Evolutionary conservation across 2,888 invertebrate genomes (phyloP).

Genomic region (Laothoe populi): DNA sequence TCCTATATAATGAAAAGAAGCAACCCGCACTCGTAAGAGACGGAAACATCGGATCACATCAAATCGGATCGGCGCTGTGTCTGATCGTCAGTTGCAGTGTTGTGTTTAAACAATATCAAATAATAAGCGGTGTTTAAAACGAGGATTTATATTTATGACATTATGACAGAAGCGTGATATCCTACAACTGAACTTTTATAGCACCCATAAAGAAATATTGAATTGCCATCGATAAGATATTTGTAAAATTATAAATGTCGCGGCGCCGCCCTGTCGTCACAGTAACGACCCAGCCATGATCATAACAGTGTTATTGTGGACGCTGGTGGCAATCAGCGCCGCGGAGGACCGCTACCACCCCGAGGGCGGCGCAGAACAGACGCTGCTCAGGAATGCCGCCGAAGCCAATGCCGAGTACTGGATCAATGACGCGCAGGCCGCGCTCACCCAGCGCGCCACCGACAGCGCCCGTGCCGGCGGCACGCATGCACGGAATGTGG

Average conservation of each 20-base stretch:
- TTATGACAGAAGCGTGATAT: not conserved
- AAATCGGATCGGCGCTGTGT: not conserved
- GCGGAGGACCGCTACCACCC: conserved; percentile 35
- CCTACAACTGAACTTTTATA: not conserved
- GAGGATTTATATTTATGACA: not conserved
- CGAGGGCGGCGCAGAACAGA: not conserved
- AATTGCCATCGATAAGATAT: conserved; percentile 14
- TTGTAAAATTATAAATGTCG: conserved; percentile 2
- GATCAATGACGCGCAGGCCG: conserved; percentile 39
- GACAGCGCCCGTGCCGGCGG: conserved; percentile 53
- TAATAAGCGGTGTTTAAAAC: not conserved
- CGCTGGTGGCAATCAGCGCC: conserved; percentile 16
- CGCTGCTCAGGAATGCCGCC: conserved; percentile 10
- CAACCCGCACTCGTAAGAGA: too few relatives aligned
- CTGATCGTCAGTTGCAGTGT: not conserved
- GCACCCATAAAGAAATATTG: not conserved
- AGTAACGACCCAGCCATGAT: not conserved
- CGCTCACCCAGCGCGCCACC: conserved; percentile 31
- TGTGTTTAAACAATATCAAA: not conserved
- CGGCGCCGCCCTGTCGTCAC: too few relatives aligned
- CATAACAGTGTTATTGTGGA: not conserved
- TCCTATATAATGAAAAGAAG: too few relatives aligned
- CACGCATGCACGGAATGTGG: conserved; percentile 81
- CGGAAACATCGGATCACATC: not conserved
- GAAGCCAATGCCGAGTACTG: conserved; percentile 36